Evolutionary conservation across 2,888 invertebrate genomes (phyloP), one percentile per base, ranked within the genome.

Genomic region (Metallyticus violacea): DNA sequence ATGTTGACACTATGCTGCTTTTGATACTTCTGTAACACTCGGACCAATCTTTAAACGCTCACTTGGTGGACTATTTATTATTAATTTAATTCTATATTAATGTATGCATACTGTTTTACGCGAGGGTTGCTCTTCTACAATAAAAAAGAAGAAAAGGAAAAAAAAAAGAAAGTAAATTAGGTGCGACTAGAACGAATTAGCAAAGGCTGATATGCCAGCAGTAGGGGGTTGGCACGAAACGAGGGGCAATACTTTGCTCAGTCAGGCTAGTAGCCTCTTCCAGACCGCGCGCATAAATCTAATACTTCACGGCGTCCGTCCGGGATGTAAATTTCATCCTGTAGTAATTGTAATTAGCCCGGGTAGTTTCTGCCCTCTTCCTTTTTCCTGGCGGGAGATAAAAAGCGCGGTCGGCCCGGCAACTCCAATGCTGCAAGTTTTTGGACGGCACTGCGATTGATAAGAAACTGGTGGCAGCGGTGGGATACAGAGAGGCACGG

Each of bases 121-220:
- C n/a, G 29, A 30, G 40, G 79, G 79, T 28, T 15, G 7, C n/a
- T n/a, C n/a, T n/a, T n/a, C n/a, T n/a, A 81, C 28, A 9, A n/a
- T 40, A 91, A 87, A 81, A 80, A 28, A 79, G 79, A 84, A 77
- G 76, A 85, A n/a, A n/a, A n/a, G n/a, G n/a, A n/a, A n/a, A n/a
- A n/a, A n/a, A n/a, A n/a, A n/a, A n/a, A 79, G 78, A 85, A 87
- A 88, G 87, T 87, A 88, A 88, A 88, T 88, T 88, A 88, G 86
- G 86, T 87, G 87, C 85, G 88, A 88, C 88, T 88, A 88, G 85
- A 88, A 88, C 88, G 88, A 88, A 88, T 88, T 88, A 88, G 88
- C 88, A 88, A 87, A 87, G 88, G 88, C 87, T 88, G 88, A 87
- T 88, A 87, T 85, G 81, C 85, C 83, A n/a, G 27, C 40, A 76